Evolutionary conservation across 2,797 vertebrate species (phyloP), one percentile per base, ranked within the genome.

Genomic region (Crossoptilon crossoptilon): DNA sequence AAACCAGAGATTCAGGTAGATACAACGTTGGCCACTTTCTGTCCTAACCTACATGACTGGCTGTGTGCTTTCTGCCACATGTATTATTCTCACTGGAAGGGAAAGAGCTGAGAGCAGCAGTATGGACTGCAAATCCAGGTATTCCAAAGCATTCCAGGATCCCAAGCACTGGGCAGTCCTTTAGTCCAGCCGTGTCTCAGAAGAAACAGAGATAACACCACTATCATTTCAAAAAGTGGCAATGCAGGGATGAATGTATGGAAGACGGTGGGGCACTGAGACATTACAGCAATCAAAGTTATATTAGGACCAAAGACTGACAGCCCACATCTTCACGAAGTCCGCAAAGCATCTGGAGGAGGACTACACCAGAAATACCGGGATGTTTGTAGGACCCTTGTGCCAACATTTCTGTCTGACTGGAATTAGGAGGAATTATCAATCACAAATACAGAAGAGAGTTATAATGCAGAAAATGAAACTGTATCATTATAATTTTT

Each of bases 371-470:
- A 82, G 67, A 91, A 93, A 84, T 3, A 53, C 29, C 12, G 5
- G 56, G 63, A 67, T 44, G 72, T 11, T 68, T 60, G 73, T 35
- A 23, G 8, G 68, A 22, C 14, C 60, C 21, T 51, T 8, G 46
- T 64, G 68, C 77, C 80, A 84, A 12, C 75, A 84, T 75, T 91
- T 88, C 60, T 85, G 63, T 70, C 81, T 43, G 33, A 85, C 33
- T 71, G 83, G 83, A 85, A 91, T 91, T 87, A 83, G 76, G 80
- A 94, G 56, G 46, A 87, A 79, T 91, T 78, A 86, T 87, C 81
- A 87, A 91, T 84, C 56, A 71, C 24, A 89, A 85, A 74, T 64
- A 88, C 8, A 72, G 71, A 77, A 58, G 11, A 78, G 22, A 60
- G 18, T 16, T 86, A 73, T 29, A 75, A 91, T 83, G 89, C 37